These are phyloP conservation scores for Drosophila obscura DNA, from an alignment of 1,140 invertebrate species.

Conservation along the genomic window DNA sequence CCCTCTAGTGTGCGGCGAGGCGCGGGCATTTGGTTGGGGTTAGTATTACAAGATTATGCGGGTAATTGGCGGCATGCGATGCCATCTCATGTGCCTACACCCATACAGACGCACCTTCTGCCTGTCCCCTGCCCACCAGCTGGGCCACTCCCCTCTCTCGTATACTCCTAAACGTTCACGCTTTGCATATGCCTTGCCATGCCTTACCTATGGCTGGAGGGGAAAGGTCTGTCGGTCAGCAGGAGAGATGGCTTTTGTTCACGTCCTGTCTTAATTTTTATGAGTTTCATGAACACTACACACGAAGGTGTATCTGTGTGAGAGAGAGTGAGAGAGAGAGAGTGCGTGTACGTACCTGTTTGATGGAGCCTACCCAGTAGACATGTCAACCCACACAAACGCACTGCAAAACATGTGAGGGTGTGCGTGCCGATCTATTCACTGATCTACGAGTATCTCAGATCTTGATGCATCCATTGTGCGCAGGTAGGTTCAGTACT, in stretches of 20 bases:
- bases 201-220: neutral
- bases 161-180: neutral
- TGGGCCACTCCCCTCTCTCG: neutral
- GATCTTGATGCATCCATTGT: too few species aligned
- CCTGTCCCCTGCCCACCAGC: neutral
- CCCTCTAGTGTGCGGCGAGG: too few species aligned
- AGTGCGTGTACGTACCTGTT: too few species aligned
- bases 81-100: slow-evolving; percentile 59
- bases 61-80: slow-evolving; percentile 77
- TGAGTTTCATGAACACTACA: slow-evolving; percentile 61
- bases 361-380: too few species aligned
- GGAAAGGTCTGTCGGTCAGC: neutral
- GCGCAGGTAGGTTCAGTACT: too few species aligned
- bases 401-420: too few species aligned
- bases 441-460: too few species aligned
- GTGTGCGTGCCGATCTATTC: too few species aligned
- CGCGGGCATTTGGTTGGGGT: slow-evolving; percentile 42
- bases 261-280: slow-evolving; percentile 47
- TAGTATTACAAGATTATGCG: slow-evolving; percentile 80
- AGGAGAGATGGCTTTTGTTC: slow-evolving; percentile 46
- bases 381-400: too few species aligned
- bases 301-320: slow-evolving; percentile 57
- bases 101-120: too few species aligned
- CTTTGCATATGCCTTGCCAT: slow-evolving; percentile 13
- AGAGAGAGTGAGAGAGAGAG: neutral